A percentile compares a stretch with the other conserved stretches of the same genome.
phyloP scores from a whole-genome alignment of 2,888 invertebrate species.

The Margaritifera margaritifera region DNA sequence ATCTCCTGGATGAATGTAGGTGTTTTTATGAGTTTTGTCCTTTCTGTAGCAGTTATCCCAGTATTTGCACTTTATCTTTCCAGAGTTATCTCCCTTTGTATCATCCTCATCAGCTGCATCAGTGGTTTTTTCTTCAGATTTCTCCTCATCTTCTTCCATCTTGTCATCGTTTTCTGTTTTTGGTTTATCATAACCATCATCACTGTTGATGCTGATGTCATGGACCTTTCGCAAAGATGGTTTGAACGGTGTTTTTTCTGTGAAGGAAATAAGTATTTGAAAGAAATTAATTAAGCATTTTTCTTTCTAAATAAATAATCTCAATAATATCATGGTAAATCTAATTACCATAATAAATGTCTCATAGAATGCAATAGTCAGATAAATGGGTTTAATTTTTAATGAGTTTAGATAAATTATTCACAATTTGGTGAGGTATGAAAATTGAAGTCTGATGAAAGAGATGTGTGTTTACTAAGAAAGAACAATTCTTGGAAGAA shows the following conservation, averaged over 20 bases:
- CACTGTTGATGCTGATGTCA: constrained; percentile 41
- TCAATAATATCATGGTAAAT: too few species aligned
- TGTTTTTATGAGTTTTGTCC: constrained; percentile 77
- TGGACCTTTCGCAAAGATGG: constrained; percentile 40
- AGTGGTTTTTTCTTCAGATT: constrained; percentile 2
- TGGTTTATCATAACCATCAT: constrained; percentile 14
- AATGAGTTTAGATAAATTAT: too few species aligned
- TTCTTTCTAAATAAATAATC: too few species aligned
- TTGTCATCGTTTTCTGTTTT: not conserved
- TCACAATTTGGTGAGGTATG: too few species aligned
- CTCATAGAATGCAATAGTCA: too few species aligned
- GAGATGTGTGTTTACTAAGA: too few species aligned
- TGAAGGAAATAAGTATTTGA: too few species aligned
- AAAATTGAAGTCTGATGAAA: too few species aligned
- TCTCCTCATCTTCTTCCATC: constrained; percentile 5
- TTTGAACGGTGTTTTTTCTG: constrained; percentile 2
- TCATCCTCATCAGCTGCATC: constrained; percentile 17
- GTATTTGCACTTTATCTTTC: constrained; percentile 77
- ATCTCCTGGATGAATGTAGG: constrained; percentile 81
- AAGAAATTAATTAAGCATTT: too few species aligned
- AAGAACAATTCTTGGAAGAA: too few species aligned
- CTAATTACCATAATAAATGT: too few species aligned
- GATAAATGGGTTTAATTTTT: too few species aligned
- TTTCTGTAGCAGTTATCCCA: constrained; percentile 79
- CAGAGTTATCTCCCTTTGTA: constrained; percentile 18